A percentile compares a stretch with the other conserved stretches of the same genome.
Evolutionary conservation across 2,888 invertebrate species (phyloP).

Genomic region (Perithous albicinctus): DNA sequence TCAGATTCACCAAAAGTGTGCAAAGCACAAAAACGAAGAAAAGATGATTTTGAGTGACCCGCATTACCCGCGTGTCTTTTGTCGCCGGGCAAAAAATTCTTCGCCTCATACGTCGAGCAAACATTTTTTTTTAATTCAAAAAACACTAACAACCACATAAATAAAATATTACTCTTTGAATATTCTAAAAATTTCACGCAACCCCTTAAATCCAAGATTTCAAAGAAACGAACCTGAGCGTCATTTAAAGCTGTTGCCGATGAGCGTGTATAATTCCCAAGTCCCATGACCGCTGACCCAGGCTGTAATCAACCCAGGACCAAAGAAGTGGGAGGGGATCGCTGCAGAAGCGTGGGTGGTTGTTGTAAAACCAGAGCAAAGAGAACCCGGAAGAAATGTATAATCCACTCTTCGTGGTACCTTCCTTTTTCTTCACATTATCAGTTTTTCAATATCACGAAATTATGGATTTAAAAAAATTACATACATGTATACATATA

Average conservation of each 20-base stretch:
- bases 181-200: not conserved
- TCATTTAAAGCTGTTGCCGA: conserved; percentile 25
- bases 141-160: not conserved
- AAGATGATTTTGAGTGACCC: no score
- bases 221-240: conserved; percentile 27
- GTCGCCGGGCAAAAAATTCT: not conserved
- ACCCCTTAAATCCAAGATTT: not conserved
- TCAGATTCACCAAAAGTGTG: no score
- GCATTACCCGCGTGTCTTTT: no score
- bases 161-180: not conserved
- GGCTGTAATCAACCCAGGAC: conserved; percentile 40
- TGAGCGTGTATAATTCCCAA: conserved; percentile 31
- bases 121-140: not conserved
- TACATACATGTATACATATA: no score
- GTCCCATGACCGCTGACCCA: conserved; percentile 59
- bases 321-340: not conserved
- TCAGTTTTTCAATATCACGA: not conserved
- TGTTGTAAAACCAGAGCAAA: not conserved
- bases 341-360: not conserved
- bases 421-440: not conserved
- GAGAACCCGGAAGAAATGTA: not conserved
- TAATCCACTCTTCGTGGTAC: not conserved
- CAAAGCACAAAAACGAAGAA: no score
- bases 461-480: not conserved
- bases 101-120: no score